Conservation (phyloP, 2,888 invertebrate species). For the Falcaria lacertinaria region DNA sequence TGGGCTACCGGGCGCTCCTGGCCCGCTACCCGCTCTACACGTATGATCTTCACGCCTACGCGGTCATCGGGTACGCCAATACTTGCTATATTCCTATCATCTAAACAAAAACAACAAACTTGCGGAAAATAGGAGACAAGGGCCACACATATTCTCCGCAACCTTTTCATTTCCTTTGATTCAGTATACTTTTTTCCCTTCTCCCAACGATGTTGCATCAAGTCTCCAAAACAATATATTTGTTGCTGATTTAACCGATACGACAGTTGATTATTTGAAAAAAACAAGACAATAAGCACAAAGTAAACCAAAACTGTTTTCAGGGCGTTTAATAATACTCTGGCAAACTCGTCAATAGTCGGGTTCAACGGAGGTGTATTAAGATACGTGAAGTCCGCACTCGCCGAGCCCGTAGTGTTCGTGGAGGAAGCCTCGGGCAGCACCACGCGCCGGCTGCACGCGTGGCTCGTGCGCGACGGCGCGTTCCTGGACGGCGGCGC, state of each 20-base stretch:
- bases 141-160: too few species aligned
- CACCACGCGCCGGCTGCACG: conserved; percentile 12
- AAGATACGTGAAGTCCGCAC: conserved; percentile 7
- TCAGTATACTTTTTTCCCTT: too few species aligned
- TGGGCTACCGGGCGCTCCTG: conserved; percentile 9
- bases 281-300: too few species aligned
- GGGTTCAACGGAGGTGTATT: background rate
- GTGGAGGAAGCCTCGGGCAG: conserved; percentile 12
- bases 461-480: conserved; percentile 2
- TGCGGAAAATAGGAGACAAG: too few species aligned
- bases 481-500: background rate
- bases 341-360: background rate
- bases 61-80: conserved; percentile 8
- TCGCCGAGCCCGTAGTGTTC: conserved; percentile 11
- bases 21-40: conserved; percentile 4
- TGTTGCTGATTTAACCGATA: too few species aligned
- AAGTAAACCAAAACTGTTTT: too few species aligned
- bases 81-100: too few species aligned
- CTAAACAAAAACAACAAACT: too few species aligned
- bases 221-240: too few species aligned
- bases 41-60: conserved; percentile 9
- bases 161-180: too few species aligned
- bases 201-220: too few species aligned
- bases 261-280: too few species aligned
- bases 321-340: background rate